phyloP scores from a whole-genome alignment of 1,140 invertebrate species.

The Trinorchestia longiramus region DNA sequence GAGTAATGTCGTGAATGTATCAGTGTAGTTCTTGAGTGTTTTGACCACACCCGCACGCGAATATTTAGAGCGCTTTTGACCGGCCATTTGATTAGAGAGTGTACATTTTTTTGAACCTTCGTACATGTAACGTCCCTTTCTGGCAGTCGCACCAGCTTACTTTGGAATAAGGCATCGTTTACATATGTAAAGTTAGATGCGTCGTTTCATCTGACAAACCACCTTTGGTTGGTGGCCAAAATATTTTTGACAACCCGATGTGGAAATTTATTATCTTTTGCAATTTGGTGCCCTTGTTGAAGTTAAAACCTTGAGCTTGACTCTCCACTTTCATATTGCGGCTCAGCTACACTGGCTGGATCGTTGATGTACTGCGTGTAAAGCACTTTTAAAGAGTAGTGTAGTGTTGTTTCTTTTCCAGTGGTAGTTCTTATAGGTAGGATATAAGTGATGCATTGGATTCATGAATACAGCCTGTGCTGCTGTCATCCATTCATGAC shows the following conservation, averaged over 20 bases:
- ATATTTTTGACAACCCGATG: background rate
- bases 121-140: background rate
- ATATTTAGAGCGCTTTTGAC: slow-evolving; percentile 24
- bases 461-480: background rate
- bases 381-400: slow-evolving; percentile 10
- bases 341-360: background rate
- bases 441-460: slow-evolving; percentile 6
- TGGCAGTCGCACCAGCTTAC: background rate
- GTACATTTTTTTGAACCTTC: background rate
- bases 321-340: background rate
- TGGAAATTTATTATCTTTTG: background rate
- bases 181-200: background rate
- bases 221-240: background rate
- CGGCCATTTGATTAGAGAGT: slow-evolving; percentile 24
- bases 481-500: background rate
- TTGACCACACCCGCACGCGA: slow-evolving; percentile 29
- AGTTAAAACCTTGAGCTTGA: background rate
- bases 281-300: background rate
- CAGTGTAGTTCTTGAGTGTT: slow-evolving; percentile 29
- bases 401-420: slow-evolving; percentile 28
- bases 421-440: slow-evolving; percentile 38
- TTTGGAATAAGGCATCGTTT: background rate
- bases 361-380: slow-evolving; percentile 23
- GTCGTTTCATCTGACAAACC: background rate
- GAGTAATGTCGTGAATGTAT: slow-evolving; percentile 20